These are phyloP conservation scores for Rhinopomastus cyanomelas DNA, from an alignment of 2,113 vertebrate species.

Conservation along the genomic window DNA sequence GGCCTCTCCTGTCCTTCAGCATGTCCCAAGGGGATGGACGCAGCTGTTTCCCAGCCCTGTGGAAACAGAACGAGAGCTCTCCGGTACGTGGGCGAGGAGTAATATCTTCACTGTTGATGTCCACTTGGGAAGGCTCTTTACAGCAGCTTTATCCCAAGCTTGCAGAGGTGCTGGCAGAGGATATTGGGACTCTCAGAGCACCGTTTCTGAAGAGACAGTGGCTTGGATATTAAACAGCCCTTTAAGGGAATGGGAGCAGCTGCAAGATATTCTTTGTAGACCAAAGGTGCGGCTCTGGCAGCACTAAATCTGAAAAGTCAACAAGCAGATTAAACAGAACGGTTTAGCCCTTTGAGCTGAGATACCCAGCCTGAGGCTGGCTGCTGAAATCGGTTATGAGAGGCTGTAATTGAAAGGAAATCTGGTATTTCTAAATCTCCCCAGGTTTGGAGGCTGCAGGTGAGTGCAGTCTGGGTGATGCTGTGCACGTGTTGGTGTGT, in stretches of 20 bases:
- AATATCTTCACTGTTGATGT: background rate
- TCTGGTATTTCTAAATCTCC: background rate
- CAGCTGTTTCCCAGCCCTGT: background rate
- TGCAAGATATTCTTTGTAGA: background rate
- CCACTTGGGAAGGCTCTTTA: background rate
- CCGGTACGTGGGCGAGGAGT: accelerated
- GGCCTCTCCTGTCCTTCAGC: background rate
- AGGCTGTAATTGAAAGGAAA: background rate
- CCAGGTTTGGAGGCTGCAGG: background rate
- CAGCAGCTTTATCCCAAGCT: background rate
- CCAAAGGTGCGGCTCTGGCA: background rate
- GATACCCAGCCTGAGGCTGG: background rate
- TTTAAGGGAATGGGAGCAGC: background rate
- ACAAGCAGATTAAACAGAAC: slow-evolving; percentile 25
- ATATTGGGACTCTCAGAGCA: background rate
- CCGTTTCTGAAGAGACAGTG: background rate
- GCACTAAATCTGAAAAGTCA: background rate
- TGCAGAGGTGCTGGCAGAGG: background rate
- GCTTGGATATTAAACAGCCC: background rate
- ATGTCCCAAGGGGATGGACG: accelerated
- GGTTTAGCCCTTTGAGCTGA: background rate
- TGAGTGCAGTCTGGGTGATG: background rate
- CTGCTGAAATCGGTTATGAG: background rate
- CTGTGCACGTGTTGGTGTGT: background rate
- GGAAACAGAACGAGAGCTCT: background rate